phyloP scores from a whole-genome alignment of 2,797 vertebrate genomes.

The Phataginus tricuspis region DNA sequence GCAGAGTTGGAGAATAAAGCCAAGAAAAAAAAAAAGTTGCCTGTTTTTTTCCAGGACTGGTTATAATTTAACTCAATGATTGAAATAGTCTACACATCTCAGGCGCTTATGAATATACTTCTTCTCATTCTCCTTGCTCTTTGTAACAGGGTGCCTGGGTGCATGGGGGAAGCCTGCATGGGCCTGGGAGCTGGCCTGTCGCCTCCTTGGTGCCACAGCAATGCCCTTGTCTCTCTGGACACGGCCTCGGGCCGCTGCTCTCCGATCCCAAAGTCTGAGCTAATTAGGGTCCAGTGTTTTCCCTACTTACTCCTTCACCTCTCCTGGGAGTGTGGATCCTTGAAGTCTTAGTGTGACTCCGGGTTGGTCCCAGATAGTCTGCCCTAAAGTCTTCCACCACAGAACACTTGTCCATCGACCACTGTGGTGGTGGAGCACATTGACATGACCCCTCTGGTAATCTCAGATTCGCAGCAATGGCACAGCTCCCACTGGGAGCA shows the following conservation, averaged over 20 bases:
- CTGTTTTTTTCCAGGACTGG: not conserved
- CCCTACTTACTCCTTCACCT: not conserved
- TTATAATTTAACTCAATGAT: not conserved
- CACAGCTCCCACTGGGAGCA: not conserved
- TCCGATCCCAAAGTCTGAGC: not conserved
- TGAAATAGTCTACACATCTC: not conserved
- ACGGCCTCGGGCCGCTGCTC: not conserved
- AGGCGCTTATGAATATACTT: not conserved
- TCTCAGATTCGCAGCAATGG: not conserved
- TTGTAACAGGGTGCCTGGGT: not conserved
- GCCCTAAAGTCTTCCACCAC: not conserved
- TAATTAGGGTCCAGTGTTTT: not conserved
- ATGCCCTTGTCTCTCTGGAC: not conserved
- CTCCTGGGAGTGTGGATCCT: not conserved
- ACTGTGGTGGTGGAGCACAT: no score
- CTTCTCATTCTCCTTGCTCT: not conserved
- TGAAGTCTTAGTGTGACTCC: not conserved
- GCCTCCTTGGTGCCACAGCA: not conserved
- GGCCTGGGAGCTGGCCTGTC: not conserved
- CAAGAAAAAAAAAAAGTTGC: not conserved
- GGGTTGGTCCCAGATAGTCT: not conserved
- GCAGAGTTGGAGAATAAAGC: not conserved
- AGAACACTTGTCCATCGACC: not conserved
- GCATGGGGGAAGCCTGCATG: fast-evolving
- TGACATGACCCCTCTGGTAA: not conserved